Evolutionary conservation across 2,888 invertebrate species (phyloP).

Genomic region (Xylocampa areola): DNA sequence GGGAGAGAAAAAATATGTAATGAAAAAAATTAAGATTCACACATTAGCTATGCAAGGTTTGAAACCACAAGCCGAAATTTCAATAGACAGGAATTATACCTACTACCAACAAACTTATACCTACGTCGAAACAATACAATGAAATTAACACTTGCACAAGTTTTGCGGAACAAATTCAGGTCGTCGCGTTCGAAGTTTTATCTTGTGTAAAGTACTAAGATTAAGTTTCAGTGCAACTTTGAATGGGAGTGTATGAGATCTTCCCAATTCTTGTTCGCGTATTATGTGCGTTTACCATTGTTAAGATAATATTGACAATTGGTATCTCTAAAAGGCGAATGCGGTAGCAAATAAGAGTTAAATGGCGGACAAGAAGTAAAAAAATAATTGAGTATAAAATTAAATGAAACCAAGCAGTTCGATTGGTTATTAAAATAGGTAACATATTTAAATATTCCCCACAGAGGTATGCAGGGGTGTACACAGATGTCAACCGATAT

Average conservation of each 20-base stretch:
- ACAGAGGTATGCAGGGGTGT: too few species aligned
- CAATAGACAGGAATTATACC: background rate
- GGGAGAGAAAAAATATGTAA: too few species aligned
- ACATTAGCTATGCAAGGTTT: too few species aligned
- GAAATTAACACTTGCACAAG: slow-evolving; percentile 67
- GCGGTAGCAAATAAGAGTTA: background rate
- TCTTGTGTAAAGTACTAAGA: slow-evolving; percentile 70
- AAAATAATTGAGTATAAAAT: too few species aligned
- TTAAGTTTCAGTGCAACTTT: slow-evolving; percentile 64
- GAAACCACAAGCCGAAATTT: too few species aligned
- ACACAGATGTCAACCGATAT: too few species aligned
- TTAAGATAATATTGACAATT: background rate
- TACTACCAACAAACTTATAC: slow-evolving; percentile 21
- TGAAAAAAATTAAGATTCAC: too few species aligned
- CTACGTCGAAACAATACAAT: slow-evolving; percentile 57
- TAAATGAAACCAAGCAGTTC: too few species aligned
- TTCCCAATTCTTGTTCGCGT: slow-evolving; percentile 34
- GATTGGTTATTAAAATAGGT: too few species aligned
- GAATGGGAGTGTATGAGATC: slow-evolving; percentile 49
- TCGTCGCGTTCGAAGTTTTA: slow-evolving; percentile 65
- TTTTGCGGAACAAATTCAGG: slow-evolving; percentile 63
- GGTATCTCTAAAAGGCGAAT: background rate
- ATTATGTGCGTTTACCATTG: slow-evolving; percentile 22
- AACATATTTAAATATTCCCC: too few species aligned
- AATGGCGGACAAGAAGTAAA: background rate